Percentiles rank a stretch among this genome's conserved stretches.
These are phyloP conservation scores for Torymus tubicola DNA, from an alignment of 2,888 invertebrate species.

Conservation along the genomic window DNA sequence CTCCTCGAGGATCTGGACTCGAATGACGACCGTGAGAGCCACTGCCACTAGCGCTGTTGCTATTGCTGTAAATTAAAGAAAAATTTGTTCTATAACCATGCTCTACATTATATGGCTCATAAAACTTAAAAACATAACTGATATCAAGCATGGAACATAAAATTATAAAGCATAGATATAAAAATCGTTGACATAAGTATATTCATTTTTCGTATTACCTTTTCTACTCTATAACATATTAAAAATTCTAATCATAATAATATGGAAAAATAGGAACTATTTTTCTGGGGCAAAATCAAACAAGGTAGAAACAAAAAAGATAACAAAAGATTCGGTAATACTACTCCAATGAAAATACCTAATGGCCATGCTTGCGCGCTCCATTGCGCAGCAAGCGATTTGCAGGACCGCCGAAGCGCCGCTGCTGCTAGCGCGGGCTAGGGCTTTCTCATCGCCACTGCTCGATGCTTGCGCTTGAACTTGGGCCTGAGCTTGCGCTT, in stretches of 20 bases:
- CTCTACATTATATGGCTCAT: too few species aligned
- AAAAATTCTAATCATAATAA: too few species aligned
- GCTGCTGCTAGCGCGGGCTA: slow-evolving; percentile 30
- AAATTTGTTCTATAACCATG: neutral
- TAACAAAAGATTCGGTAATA: slow-evolving; percentile 43
- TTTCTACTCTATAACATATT: too few species aligned
- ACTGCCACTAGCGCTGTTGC: slow-evolving; percentile 4
- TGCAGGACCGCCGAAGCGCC: slow-evolving; percentile 64
- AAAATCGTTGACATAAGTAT: too few species aligned
- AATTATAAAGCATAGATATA: too few species aligned
- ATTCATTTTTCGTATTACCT: too few species aligned
- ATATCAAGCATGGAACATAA: too few species aligned
- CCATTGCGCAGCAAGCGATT: slow-evolving; percentile 66
- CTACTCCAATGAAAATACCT: slow-evolving; percentile 38
- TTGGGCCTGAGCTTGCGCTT: slow-evolving; percentile 64
- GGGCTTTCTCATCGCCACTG: slow-evolving; percentile 35
- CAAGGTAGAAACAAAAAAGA: slow-evolving; percentile 13
- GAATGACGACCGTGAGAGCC: slow-evolving; percentile 57
- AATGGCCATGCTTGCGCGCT: slow-evolving; percentile 64
- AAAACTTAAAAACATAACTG: too few species aligned
- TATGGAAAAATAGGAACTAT: too few species aligned
- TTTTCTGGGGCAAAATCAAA: too few species aligned
- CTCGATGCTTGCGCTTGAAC: slow-evolving; percentile 52
- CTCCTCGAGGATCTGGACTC: slow-evolving; percentile 52
- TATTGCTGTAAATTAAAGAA: neutral